These are phyloP conservation scores for Drosophila suboccidentalis DNA, from an alignment of 2,888 invertebrate species.

Conservation along the genomic window DNA sequence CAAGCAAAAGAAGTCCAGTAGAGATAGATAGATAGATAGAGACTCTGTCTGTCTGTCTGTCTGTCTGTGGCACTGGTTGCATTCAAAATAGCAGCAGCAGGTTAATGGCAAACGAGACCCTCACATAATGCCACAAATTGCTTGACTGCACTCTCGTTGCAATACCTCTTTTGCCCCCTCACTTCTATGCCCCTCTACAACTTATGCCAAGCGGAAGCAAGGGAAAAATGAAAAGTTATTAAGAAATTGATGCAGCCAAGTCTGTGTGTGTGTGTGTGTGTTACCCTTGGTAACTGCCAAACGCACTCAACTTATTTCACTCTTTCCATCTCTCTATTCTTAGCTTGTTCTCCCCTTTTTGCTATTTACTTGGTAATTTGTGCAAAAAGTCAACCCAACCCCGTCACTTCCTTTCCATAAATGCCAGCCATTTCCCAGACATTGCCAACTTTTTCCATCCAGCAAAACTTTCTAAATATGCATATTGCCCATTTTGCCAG, in stretches of 20 bases:
- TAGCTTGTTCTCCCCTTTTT: conserved; percentile 20
- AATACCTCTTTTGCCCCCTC: neutral
- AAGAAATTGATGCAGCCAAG: conserved; percentile 70
- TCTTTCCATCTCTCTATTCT: neutral
- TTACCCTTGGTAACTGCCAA: conserved; percentile 62
- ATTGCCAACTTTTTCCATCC: conserved; percentile 38
- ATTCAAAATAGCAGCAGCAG: conserved; percentile 62
- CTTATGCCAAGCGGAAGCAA: conserved; percentile 37
- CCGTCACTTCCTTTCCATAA: conserved; percentile 55
- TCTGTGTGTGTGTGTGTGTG: conserved; percentile 20
- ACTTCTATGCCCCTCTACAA: conserved; percentile 3
- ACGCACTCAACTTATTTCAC: conserved; percentile 50
- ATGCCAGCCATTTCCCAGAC: conserved; percentile 43
- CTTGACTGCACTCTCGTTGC: conserved; percentile 45
- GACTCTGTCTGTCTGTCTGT: conserved; percentile 3
- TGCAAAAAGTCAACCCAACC: conserved; percentile 33
- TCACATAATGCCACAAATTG: conserved; percentile 79
- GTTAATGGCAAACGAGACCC: conserved; percentile 84
- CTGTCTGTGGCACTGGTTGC: conserved; percentile 27
- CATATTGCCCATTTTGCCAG: conserved; percentile 10
- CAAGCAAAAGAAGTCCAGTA: conserved; percentile 16
- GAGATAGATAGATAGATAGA: neutral
- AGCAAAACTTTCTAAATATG: conserved; percentile 53
- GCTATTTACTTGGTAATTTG: conserved; percentile 61
- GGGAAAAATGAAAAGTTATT: conserved; percentile 69